A percentile compares a stretch with the other conserved stretches of the same genome.
These are phyloP conservation scores for Oreochromis aureus DNA, from an alignment of 2,113 vertebrate species.

Conservation along the genomic window DNA sequence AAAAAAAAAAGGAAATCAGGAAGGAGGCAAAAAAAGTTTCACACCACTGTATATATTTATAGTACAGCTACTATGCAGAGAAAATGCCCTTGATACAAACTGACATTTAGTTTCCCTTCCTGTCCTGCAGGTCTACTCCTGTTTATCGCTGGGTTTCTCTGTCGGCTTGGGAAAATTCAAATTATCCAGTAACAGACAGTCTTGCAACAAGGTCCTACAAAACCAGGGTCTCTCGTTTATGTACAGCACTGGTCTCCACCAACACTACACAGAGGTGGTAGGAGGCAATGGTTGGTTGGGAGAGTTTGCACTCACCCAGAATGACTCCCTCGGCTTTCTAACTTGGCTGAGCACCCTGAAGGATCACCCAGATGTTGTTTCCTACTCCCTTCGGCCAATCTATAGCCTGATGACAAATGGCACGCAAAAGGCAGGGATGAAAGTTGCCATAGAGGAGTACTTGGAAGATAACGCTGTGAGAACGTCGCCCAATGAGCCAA, in stretches of 20 bases:
- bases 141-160: conserved; percentile 25
- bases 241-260: background rate
- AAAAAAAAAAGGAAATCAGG: background rate
- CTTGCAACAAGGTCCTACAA: background rate
- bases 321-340: background rate
- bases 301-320: conserved; percentile 17
- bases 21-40: background rate
- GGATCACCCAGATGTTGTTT: conserved; percentile 11
- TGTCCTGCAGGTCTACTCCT: conserved; percentile 22
- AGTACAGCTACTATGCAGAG: background rate
- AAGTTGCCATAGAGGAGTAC: conserved; percentile 19
- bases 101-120: background rate
- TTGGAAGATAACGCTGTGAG: background rate
- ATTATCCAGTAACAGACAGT: background rate
- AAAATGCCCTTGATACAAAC: background rate
- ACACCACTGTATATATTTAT: background rate
- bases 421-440: background rate
- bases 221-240: background rate
- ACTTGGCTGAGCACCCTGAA: conserved; percentile 27
- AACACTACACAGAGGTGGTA: conserved; percentile 13
- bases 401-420: background rate
- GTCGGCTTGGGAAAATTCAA: background rate
- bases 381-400: conserved; percentile 28
- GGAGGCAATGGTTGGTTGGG: conserved; percentile 19
- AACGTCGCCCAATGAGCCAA: background rate